Evolutionary conservation across 2,888 invertebrate species (phyloP).

Genomic region (Xylota segnis): DNA sequence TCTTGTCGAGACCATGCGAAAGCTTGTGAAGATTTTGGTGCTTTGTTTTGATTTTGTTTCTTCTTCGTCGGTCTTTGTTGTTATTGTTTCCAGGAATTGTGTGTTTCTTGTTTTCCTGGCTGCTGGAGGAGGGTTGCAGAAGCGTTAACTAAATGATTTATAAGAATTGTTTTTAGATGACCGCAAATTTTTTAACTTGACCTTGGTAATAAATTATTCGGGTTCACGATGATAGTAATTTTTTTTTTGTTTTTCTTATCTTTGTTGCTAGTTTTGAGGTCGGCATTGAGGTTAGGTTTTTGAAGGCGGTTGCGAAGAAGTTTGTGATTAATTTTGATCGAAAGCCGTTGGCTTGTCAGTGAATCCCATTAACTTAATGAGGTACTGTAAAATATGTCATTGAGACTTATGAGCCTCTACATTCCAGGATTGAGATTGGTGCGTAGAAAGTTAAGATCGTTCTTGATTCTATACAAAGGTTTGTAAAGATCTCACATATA

Average conservation of each 20-base stretch:
- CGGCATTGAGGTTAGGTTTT: neutral
- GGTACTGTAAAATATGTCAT: too few species aligned
- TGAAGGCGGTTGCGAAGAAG: neutral
- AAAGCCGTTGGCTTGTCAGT: neutral
- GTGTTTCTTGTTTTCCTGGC: slow-evolving; percentile 4
- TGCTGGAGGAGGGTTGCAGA: slow-evolving; percentile 27
- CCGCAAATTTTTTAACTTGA: slow-evolving; percentile 60
- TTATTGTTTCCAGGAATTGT: slow-evolving; percentile 57
- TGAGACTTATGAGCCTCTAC: too few species aligned
- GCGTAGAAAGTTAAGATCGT: too few species aligned
- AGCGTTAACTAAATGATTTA: slow-evolving; percentile 70
- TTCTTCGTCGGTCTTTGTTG: neutral
- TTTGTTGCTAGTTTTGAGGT: slow-evolving; percentile 23
- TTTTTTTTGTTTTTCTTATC: slow-evolving; percentile 2
- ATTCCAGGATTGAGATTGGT: too few species aligned
- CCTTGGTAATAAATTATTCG: slow-evolving; percentile 59
- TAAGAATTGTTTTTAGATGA: slow-evolving; percentile 63
- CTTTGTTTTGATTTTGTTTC: slow-evolving; percentile 35
- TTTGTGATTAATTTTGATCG: neutral
- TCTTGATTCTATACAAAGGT: too few species aligned
- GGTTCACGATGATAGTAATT: slow-evolving; percentile 25
- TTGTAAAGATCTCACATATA: too few species aligned
- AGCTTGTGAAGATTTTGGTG: slow-evolving; percentile 36
- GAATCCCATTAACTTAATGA: neutral
- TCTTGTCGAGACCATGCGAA: slow-evolving; percentile 36